Evolutionary conservation across 2,797 vertebrate genomes (phyloP), one percentile per base, ranked within the genome.

Genomic region (Pterois miles): DNA sequence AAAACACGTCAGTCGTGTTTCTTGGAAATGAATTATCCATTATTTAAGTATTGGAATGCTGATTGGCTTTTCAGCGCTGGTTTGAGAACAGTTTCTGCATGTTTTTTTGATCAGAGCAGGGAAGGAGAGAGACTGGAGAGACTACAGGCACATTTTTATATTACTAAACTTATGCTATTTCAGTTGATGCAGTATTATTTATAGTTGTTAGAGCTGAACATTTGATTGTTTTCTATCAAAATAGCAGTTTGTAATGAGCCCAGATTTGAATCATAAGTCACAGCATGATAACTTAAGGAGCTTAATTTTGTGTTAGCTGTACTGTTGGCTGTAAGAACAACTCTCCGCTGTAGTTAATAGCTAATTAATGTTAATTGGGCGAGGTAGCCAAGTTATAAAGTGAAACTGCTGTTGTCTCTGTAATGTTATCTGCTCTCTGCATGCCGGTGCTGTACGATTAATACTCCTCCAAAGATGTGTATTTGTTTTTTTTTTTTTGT

Each of bases 11-110:
- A 77, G 63, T 77, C 43, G 58, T 76, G 76, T 80, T 91, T 54
- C 57, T 63, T 69, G 75, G 67, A 89, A 91, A 86, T 78, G 6
- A 86, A 83, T 91, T 80, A 88, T 81, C 57, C 52, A 31, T 54
- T 63, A 77, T 89, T 77, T 62, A 80, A 74, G 43, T 70, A 68
- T 22, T 48, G 68, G 36, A 70, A 81, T 69, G 68, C 62, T 50
- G 68, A 74, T 72, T 68, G 70, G 38, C 34, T 85, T 58, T 67
- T 74, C 62, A 71, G 72, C 46, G 7, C 22, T 50, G 31, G 29
- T 64, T 27, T 66, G 25, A 65, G 74, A 67, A 48, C 14, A 31
- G 65, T 14, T 53, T 52, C 48, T 65, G 12, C 3, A 2, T n/a
- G 8, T 33, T 34, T 50, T 56, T 60, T 11, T 70, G 2, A 31